Evolutionary conservation across 2,888 invertebrate species (phyloP).

Genomic region (Tetheella fluctuosa): DNA sequence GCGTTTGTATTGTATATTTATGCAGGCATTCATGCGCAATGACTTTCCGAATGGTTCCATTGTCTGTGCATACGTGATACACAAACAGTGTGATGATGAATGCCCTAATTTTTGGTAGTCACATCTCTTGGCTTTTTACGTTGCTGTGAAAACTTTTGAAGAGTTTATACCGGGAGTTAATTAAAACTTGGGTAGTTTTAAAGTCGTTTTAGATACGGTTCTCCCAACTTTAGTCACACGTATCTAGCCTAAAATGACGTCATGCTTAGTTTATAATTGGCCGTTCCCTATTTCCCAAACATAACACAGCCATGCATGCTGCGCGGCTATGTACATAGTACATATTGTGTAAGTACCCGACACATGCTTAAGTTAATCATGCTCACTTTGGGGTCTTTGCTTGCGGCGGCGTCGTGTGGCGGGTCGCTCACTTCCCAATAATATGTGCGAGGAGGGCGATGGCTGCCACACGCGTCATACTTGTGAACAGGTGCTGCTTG

Average conservation of each 20-base stretch:
- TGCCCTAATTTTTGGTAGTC: neutral
- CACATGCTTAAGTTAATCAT: too few relatives aligned
- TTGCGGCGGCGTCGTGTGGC: too few relatives aligned
- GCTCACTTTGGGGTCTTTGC: too few relatives aligned
- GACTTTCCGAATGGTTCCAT: conserved; percentile 27
- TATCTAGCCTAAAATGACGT: neutral
- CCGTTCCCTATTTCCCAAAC: too few relatives aligned
- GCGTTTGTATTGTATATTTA: conserved; percentile 23
- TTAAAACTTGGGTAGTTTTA: neutral
- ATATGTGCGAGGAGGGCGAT: too few relatives aligned
- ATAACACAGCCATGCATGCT: too few relatives aligned
- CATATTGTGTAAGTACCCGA: too few relatives aligned
- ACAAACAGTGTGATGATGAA: neutral
- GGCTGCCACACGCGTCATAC: too few relatives aligned
- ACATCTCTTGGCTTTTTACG: neutral
- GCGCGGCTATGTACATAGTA: too few relatives aligned
- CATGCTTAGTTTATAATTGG: neutral
- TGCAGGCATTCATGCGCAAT: conserved; percentile 25
- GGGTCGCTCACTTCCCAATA: too few relatives aligned
- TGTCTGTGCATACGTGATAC: conserved; percentile 20
- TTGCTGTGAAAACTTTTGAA: neutral
- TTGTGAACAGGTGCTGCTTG: too few relatives aligned
- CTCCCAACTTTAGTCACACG: neutral
- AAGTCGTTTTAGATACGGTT: neutral
- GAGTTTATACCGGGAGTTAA: neutral